phyloP scores from a whole-genome alignment of 2,113 vertebrate genomes.

The Centropus bengalensis region DNA sequence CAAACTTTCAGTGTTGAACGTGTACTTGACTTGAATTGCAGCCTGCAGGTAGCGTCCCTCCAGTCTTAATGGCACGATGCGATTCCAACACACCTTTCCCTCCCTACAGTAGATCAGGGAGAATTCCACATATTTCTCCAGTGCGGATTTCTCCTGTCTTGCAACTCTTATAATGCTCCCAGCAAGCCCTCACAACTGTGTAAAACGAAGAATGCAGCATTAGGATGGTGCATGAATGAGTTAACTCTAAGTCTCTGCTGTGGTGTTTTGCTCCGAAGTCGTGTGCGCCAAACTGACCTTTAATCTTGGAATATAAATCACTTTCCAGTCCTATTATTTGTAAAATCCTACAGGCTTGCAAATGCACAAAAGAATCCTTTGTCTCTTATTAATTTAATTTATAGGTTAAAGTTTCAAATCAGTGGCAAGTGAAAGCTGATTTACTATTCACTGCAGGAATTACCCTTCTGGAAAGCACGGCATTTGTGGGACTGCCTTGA shows the following conservation, averaged over 20 bases:
- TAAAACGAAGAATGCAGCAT: rapidly evolving
- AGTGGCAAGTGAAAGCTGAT: conserved; percentile 64
- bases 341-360: conserved; percentile 73
- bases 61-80: rapidly evolving
- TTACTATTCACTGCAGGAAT: conserved; percentile 53
- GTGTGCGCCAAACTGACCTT: conserved; percentile 71
- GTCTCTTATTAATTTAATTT: conserved; percentile 75
- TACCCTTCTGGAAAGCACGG: not conserved
- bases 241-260: conserved; percentile 34
- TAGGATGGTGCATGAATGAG: not conserved
- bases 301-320: conserved; percentile 77
- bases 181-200: not conserved
- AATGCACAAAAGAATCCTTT: conserved; percentile 74
- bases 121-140: not conserved
- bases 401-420: conserved; percentile 73
- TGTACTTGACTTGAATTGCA: rapidly evolving
- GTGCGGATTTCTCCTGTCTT: not conserved
- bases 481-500: not conserved
- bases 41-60: not conserved
- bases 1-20: rapidly evolving
- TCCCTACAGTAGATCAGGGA: not conserved
- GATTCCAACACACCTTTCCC: not conserved
- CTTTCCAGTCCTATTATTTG: conserved; percentile 75
- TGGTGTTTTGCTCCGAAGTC: conserved; percentile 39
- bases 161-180: not conserved